A percentile compares a stretch with the other conserved stretches of the same genome.
Evolutionary conservation across 2,888 invertebrate genomes (phyloP).

Genomic region (Athalia rosae): DNA sequence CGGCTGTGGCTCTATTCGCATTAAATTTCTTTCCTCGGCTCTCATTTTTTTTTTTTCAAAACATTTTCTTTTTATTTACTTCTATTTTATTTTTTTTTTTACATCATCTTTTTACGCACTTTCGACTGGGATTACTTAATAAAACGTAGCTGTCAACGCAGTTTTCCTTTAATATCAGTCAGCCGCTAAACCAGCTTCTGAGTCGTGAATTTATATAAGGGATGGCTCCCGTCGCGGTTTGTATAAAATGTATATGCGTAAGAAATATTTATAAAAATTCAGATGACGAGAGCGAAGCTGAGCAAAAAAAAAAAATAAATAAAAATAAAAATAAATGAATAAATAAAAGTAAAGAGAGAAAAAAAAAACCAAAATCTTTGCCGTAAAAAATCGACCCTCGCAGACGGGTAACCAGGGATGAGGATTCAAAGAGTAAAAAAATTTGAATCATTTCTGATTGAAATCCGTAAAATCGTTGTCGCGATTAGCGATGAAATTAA

Average conservation of each 20-base stretch:
- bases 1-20: background rate
- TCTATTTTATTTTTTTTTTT: background rate
- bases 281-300: background rate
- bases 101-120: constrained; percentile 7
- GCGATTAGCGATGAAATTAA: too few relatives aligned
- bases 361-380: background rate
- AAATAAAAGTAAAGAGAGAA: background rate
- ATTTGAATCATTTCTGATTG: too few relatives aligned
- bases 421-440: too few relatives aligned
- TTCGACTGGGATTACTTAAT: constrained; percentile 24
- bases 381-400: too few relatives aligned
- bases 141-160: constrained; percentile 12
- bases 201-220: background rate
- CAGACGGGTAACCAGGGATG: too few relatives aligned
- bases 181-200: constrained; percentile 4
- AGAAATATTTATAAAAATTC: background rate
- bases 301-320: background rate
- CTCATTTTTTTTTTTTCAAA: background rate
- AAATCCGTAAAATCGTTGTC: too few relatives aligned
- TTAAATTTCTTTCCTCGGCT: background rate
- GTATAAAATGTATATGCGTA: background rate
- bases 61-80: background rate
- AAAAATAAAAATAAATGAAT: background rate
- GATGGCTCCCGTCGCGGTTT: background rate
- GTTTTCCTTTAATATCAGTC: constrained; percentile 32